Evolutionary conservation across 2,888 invertebrate species (phyloP).

Genomic region (Eupithecia abbreviata): DNA sequence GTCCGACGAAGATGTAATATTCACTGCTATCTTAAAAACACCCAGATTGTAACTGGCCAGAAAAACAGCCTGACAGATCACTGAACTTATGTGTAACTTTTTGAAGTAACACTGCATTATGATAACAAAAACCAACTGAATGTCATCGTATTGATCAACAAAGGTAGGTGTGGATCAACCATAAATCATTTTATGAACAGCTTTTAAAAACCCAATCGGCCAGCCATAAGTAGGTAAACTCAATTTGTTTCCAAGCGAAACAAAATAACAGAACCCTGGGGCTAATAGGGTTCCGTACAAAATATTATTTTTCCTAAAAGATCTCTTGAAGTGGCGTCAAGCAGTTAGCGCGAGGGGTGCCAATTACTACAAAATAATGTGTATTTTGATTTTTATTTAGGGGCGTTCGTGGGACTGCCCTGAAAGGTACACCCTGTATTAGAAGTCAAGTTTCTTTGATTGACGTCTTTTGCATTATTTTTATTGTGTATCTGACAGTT

Average conservation of each 20-base stretch:
- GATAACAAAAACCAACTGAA: not conserved
- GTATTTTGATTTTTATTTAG: slow-evolving; percentile 81
- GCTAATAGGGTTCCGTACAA: slow-evolving; percentile 58
- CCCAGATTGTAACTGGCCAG: too few relatives aligned
- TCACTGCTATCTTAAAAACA: too few relatives aligned
- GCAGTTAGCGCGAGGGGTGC: slow-evolving; percentile 78
- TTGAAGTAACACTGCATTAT: not conserved
- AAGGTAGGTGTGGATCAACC: not conserved
- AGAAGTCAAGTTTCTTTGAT: slow-evolving; percentile 77
- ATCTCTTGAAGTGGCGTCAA: slow-evolving; percentile 79
- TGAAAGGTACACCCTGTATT: slow-evolving; percentile 80
- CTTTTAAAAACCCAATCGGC: slow-evolving; percentile 9
- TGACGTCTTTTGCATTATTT: slow-evolving; percentile 72
- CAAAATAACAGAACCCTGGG: slow-evolving; percentile 71
- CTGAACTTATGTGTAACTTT: not conserved
- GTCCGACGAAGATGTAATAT: too few relatives aligned
- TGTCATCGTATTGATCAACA: not conserved
- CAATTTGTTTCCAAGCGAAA: slow-evolving; percentile 62
- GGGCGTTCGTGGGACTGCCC: slow-evolving; percentile 82
- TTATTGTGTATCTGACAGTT: slow-evolving; percentile 76
- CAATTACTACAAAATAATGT: slow-evolving; percentile 82
- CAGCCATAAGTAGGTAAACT: slow-evolving; percentile 20
- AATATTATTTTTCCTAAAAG: slow-evolving; percentile 75
- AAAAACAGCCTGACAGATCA: too few relatives aligned
- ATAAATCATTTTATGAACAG: not conserved